Evolutionary conservation across 1,140 invertebrate species (phyloP), one percentile per base, ranked within the genome.

Genomic region (Gryon sp.): DNA sequence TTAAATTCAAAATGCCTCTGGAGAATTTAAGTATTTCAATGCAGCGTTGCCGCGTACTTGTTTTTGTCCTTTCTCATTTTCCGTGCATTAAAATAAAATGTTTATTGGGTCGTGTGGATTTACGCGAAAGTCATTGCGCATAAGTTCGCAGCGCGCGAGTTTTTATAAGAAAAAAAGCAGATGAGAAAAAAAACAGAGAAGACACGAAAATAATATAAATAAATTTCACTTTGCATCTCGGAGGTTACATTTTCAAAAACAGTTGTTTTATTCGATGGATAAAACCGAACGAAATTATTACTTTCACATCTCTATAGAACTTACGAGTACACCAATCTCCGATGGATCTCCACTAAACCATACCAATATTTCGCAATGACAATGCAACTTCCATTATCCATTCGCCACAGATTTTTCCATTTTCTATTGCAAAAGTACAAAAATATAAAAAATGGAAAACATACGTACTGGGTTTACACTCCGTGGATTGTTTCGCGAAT

Each of bases 301-400:
- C 53, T 11, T 36, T 2, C 22, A 41, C 22, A 41, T 20, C 14
- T 55, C 9, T 8, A 7, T 20, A 19, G 12, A 28, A 24, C 1
- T 9, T 45, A 32, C 50, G 40, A 41, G 32, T 53, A 11, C 26
- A 65, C 60, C 76, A 85, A 84, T 72, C 82, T 87, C 82, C 79
- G 82, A 87, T 85, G 83, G 84, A 83, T 86, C 84, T 86, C 82
- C 86, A 86, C 86, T 86, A 55, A 83, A 82, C 69, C 75, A 75
- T 74, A 46, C 60, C 59, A 70, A 55, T 72, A 72, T 66, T 53
- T 77, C 68, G 34, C 62, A 72, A 72, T 68, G 78, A 79, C 72
- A 73, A 78, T 80, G 70, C 75, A 78, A 74, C 77, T 78, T 79
- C 73, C 68, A 72, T 45, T 34, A 26, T 45, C 63, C 14, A 41